Percentiles rank a stretch among this genome's conserved stretches.
Evolutionary conservation across 1,140 invertebrate genomes (phyloP).

Genomic region (Leptinotarsa texana): DNA sequence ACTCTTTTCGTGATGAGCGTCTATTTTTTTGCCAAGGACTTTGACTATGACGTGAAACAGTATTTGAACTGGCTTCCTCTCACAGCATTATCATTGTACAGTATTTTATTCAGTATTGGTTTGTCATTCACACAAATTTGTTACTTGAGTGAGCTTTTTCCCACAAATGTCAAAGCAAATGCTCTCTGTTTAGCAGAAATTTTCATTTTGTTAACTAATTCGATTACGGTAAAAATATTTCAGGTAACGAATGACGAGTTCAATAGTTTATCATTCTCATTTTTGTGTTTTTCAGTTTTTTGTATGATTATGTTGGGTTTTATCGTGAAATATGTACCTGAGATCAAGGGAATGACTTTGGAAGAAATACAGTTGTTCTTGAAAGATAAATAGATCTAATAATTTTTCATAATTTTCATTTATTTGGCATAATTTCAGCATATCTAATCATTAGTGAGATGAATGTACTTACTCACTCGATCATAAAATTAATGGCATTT

Average conservation of each 20-base stretch:
- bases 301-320: conserved; percentile 3
- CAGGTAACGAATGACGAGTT: neutral
- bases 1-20: neutral
- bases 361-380: conserved; percentile 45
- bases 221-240: conserved; percentile 7
- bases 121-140: neutral
- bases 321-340: conserved; percentile 11
- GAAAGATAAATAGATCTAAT: neutral
- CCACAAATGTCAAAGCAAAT: conserved; percentile 16
- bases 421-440: too few species aligned
- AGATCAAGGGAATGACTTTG: conserved; percentile 12
- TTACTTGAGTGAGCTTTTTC: conserved; percentile 19
- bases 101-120: conserved; percentile 12
- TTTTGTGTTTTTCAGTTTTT: conserved; percentile 8
- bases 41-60: conserved; percentile 35
- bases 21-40: conserved; percentile 38
- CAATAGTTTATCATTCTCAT: neutral
- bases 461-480: too few species aligned
- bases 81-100: neutral
- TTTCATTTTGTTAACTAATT: neutral
- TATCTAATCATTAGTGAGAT: too few species aligned
- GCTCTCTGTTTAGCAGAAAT: conserved; percentile 11
- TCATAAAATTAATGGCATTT: too few species aligned
- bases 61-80: conserved; percentile 31
- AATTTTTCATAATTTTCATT: too few species aligned